Conservation (phyloP, 2,888 invertebrate genomes). For the Lasioglossum morio region DNA sequence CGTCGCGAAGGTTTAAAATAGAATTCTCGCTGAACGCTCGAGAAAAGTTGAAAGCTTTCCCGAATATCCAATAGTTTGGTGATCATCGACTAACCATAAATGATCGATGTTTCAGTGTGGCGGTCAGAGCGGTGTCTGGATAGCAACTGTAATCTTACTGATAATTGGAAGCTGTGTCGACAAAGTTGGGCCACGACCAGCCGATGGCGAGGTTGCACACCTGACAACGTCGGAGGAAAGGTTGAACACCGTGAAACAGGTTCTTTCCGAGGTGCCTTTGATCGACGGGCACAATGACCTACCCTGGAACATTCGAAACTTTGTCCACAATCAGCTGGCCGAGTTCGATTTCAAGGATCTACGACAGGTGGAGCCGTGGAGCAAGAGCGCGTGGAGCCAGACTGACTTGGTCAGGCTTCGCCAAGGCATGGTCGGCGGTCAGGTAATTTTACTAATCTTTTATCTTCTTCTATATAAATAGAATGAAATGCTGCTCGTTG, state of each 20-base stretch:
- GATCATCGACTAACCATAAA: conserved; percentile 15
- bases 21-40: not conserved
- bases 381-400: conserved; percentile 91
- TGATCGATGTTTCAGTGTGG: conserved; percentile 71
- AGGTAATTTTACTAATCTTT: conserved; percentile 84
- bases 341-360: conserved; percentile 89
- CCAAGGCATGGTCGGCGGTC: conserved; percentile 91
- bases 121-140: conserved; percentile 77
- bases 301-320: conserved; percentile 95
- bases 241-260: conserved; percentile 87
- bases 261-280: conserved; percentile 88
- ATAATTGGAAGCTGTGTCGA: conserved; percentile 79
- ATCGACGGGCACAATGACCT: conserved; percentile 91
- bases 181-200: conserved; percentile 78
- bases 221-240: conserved; percentile 87
- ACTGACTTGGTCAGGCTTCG: conserved; percentile 91
- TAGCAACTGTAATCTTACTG: conserved; percentile 78
- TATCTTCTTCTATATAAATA: too few species aligned
- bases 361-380: conserved; percentile 90
- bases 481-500: too few species aligned
- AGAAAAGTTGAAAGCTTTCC: not conserved
- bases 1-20: not conserved
- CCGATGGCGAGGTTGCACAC: conserved; percentile 81
- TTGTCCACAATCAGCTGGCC: conserved; percentile 91
- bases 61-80: not conserved